Base-by-base conservation (phyloP, 2,113 vertebrate species). In the Cynocephalus volans region DNA sequence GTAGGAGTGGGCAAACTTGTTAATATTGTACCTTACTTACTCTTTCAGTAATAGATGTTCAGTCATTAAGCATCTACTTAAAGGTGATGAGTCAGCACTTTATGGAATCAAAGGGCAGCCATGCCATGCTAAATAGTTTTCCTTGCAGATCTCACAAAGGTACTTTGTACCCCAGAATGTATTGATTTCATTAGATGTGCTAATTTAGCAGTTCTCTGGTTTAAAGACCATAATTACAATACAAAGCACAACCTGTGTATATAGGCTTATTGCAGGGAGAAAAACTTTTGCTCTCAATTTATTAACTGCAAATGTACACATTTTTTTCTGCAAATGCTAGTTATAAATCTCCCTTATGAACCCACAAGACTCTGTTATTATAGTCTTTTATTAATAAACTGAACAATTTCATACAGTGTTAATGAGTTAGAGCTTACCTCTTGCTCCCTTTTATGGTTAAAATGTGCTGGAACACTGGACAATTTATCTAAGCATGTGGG, bases 151-250 rank as follows among this genome's bases (percentile, higher is more conserved):
- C 90, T 95, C 77, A 96, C 10, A 88, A 97, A 85, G 67, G 62
- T 95, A 96, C 97, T 98, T 98, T 97, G 96, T 26, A 82, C 76
- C 92, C 94, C 95, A 97, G 98, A 98, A 98, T 92, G 69, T 92
- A 98, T 98, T 24, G 98, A 98, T 98, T 97, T 96, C 93, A 98
- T 98, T 96, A 97, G 94, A 97, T 98, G 94, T 98, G 98, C 98
- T 98, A 98, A 98, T 98, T 98, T 98, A 98, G 98, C 98, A 98
- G 97, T 98, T 98, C 97, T 98, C 87, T 97, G 96, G 96, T 97
- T 98, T 98, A 97, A 97, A 98, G 96, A 95, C 98, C 87, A 48
- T 98, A 98, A 98, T 98, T 98, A 96, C 91, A 98, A 96, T 86
- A 98, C 92, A 95, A 77, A 96, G 93, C 93, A 97, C 90, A 92